Conservation (phyloP, 2,888 invertebrate genomes). For the Rhynchonema sp. region DNA sequence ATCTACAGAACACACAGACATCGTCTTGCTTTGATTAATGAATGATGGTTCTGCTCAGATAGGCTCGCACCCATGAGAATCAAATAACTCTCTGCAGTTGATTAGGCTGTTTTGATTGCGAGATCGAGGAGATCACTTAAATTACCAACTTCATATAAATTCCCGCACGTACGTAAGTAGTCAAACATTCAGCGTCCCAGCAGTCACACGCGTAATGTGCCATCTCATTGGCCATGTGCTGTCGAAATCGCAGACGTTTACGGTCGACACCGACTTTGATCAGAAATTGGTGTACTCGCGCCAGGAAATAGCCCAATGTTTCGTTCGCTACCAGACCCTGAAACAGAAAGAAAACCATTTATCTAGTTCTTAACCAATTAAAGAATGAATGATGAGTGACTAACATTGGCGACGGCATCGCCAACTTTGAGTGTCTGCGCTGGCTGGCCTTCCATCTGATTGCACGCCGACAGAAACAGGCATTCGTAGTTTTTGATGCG, state of each 20-base stretch:
- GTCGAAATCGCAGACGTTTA: constrained; percentile 69
- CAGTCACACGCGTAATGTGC: constrained; percentile 99
- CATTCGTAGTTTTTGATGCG: constrained; percentile 48
- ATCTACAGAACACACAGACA: too few species aligned
- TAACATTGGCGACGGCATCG: constrained; percentile 57
- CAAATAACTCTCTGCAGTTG: too few species aligned
- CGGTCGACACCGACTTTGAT: constrained; percentile 64
- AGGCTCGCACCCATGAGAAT: too few species aligned
- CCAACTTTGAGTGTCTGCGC: constrained; percentile 58
- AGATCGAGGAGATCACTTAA: too few species aligned
- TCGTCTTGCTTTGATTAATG: too few species aligned
- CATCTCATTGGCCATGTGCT: constrained; percentile 99
- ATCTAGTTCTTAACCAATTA: too few species aligned
- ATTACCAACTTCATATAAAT: too few species aligned
- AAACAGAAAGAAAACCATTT: not conserved
- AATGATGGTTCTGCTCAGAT: too few species aligned
- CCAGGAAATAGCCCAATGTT: constrained; percentile 93
- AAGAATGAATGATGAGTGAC: too few species aligned
- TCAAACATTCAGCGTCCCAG: constrained; percentile 96
- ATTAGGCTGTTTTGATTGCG: too few species aligned
- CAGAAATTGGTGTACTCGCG: constrained; percentile 72
- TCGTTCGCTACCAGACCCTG: constrained; percentile 72
- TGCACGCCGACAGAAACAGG: constrained; percentile 74
- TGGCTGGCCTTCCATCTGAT: constrained; percentile 88
- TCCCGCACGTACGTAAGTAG: constrained; percentile 55